Evolutionary conservation across 2,113 vertebrate genomes (phyloP), one percentile per base, ranked within the genome.

Genomic region (Syngnathus typhle): DNA sequence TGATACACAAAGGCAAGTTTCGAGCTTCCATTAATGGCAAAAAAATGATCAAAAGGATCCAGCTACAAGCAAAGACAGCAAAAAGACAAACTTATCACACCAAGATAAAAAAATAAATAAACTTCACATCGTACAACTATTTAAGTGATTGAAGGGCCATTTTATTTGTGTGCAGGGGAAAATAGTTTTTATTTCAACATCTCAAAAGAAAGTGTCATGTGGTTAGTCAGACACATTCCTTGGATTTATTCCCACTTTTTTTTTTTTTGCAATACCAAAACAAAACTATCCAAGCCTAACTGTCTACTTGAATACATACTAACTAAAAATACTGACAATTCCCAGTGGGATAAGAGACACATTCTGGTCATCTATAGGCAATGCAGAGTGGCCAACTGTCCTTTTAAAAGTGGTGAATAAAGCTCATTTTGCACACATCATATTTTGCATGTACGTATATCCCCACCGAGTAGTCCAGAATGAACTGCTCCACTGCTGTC

Each of bases 1-100:
- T 94, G 93, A 73, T 93, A 94, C 13, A 94, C 86, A 85, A 95
- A 85, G 75, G 87, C 90, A 86, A 95, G 67, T 2, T 86, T 73
- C 84, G 92, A 92, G 74, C 19, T 77, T 65, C 93, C 90, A 70
- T 86, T 88, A 74, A 92, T 85, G 43, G 74, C 60, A 1, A 95
- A 91, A 81, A 95, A 95, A 7, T 69, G 27, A 68, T 84, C 74
- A 86, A 94, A 91, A 46, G 89, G 19, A 0, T 87, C 72, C 1
- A 95, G 70, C 93, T 95, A 43, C n/a, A 23, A 3, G 6, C 6
- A 62, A 62, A 62, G 21, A 62, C 3, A 62, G 60, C 4, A 1
- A 62, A 60, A 60, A 27, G 7, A 38, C 7, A 37, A 58, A 36
- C 7, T 38, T 7, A 10, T 59, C 54, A 32, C 27, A 55, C 10